Conservation (phyloP, 37 sponge, comb jelly and placozoan species). For the Ephydatia muelleri region DNA sequence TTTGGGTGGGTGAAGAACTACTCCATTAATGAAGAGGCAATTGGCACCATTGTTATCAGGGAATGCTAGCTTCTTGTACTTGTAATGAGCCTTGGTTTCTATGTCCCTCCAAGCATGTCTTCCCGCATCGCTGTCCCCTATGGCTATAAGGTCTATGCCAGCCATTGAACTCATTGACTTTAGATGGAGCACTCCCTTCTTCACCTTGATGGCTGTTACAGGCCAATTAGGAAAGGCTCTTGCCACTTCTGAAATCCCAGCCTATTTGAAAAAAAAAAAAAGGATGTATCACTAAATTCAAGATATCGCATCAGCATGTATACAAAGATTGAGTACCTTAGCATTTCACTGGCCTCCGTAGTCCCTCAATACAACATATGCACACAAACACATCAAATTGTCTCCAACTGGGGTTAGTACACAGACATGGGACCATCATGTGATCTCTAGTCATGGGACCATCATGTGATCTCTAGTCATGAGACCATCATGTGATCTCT, state of each 20-base stretch:
- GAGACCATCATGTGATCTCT: too few species aligned
- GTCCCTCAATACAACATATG: too few species aligned
- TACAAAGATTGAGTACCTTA: too few species aligned
- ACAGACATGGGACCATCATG: too few species aligned
- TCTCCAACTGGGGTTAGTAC: too few species aligned
- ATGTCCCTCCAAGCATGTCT: constrained; percentile 55
- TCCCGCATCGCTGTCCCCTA: constrained; percentile 56
- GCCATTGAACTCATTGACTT: constrained; percentile 83
- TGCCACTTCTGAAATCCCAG: constrained; percentile 57
- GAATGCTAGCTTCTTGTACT: constrained; percentile 46
- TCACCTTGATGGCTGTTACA: constrained; percentile 46
- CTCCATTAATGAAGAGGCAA: constrained; percentile 70
- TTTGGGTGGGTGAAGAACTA: constrained; percentile 53
- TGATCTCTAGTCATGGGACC: too few species aligned
- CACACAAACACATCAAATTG: too few species aligned
- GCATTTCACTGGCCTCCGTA: too few species aligned
- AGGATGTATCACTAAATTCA: too few species aligned
- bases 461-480: too few species aligned
- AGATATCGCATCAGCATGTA: too few species aligned
- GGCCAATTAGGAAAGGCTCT: constrained; percentile 58
- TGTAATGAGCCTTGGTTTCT: constrained; percentile 41
- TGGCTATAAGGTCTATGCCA: constrained; percentile 65
- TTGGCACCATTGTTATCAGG: constrained; percentile 84
- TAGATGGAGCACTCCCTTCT: constrained; percentile 64
- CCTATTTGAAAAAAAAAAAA: constrained; percentile 40